Evolutionary conservation across 2,113 vertebrate genomes (phyloP).

Genomic region (Puffinus mauretanicus): DNA sequence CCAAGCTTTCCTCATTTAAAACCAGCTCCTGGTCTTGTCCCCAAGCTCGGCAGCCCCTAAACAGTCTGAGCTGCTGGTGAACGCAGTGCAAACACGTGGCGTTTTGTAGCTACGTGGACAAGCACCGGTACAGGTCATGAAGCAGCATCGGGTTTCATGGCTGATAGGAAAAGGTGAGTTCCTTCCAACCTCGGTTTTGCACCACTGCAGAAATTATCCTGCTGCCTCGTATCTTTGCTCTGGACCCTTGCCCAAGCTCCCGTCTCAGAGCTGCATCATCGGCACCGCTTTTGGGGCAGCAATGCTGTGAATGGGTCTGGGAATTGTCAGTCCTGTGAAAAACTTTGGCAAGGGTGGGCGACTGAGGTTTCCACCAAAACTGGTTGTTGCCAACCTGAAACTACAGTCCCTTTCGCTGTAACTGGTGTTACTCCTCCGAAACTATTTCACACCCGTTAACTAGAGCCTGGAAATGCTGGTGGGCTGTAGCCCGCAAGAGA

Average conservation of each 20-base stretch:
- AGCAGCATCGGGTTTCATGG: not conserved
- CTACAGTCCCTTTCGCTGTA: not conserved
- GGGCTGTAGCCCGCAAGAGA: not conserved
- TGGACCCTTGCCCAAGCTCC: not conserved
- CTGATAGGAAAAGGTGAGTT: not conserved
- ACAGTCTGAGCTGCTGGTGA: not conserved
- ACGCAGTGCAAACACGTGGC: rapidly evolving
- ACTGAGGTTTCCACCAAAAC: not conserved
- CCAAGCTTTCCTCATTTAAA: not conserved
- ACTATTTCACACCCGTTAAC: rapidly evolving
- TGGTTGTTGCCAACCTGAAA: not conserved
- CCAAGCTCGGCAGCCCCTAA: not conserved
- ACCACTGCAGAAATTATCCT: not conserved
- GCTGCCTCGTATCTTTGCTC: not conserved
- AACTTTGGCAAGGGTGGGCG: not conserved
- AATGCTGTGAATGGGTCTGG: not conserved
- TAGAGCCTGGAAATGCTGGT: not conserved
- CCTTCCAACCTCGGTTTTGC: not conserved
- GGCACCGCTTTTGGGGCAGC: not conserved
- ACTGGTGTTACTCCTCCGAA: not conserved
- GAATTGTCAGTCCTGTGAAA: not conserved
- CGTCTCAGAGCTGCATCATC: rapidly evolving
- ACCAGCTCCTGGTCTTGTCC: not conserved
- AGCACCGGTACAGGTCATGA: not conserved
- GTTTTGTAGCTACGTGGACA: not conserved